Base-by-base conservation (phyloP, 2,113 vertebrate species). In the Campylomormyrus numenius region DNA sequence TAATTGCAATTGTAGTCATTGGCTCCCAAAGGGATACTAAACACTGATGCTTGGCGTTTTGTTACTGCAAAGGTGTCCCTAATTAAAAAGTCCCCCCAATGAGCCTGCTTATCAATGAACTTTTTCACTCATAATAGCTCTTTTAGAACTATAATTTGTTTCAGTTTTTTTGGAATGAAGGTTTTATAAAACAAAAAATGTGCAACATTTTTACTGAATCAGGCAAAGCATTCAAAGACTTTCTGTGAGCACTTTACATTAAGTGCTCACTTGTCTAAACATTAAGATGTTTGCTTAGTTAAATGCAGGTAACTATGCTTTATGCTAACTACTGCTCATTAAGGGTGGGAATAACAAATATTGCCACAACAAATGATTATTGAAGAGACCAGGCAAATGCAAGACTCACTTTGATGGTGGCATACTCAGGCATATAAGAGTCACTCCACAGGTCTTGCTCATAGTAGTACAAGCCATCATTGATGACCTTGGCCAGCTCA, bases 381-480 rank as follows among this genome's bases (percentile, higher is more conserved):
- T 83, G 35, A 83, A 46, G n/a, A 74, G 77, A 3, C 35, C 42
- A n/a, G 80, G 42, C 45, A 35, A 45, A 27, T 13, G 24, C 35
- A 15, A 39, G 42, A 0, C 96, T 97, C 93, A 99, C 98, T 97
- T 99, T 99, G 94, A 99, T 99, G 92, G 97, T 98, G 0, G 98
- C 98, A 90, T 99, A 99, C 92, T 99, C 98, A 0, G 98, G 98
- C 86, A 99, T 98, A 8, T 97, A 98, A 70, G 96, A 96, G 94
- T 99, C 98, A 0, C 98, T 97, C 98, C 98, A 99, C 90, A 99
- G 97, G 93, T 99, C 98, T 94, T 97, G 97, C 90, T 99, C 98
- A 0, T 99, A 99, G 96, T 99, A 99, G 94, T 96, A 99, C 9
- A 99, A 97, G 17, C 98, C 98, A 0, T 99, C 98, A 0, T 99